Conservation (phyloP, 2,797 vertebrate genomes). For the Spheniscus humboldti region DNA sequence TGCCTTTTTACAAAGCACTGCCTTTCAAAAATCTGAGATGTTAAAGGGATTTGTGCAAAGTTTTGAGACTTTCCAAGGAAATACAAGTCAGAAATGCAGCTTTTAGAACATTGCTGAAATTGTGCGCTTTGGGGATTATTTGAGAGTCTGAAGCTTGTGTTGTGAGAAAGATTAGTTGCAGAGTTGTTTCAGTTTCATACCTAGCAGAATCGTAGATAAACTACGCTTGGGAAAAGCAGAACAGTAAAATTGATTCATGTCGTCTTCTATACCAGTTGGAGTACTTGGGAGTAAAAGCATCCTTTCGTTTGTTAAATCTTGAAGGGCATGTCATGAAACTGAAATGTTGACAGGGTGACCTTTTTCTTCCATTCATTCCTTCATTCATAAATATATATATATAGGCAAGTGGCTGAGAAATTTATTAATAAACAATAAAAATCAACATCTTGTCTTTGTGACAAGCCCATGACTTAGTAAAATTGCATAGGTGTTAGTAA, state of each 20-base stretch:
- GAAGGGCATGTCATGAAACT: background rate
- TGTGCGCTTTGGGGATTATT: background rate
- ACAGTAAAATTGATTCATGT: slow-evolving; percentile 45
- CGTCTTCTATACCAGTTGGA: background rate
- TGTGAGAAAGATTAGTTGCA: slow-evolving; percentile 27
- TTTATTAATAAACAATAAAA: background rate
- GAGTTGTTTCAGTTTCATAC: slow-evolving; percentile 7
- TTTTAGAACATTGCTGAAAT: background rate
- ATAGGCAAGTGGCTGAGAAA: background rate
- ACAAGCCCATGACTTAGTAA: background rate
- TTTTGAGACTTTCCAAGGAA: slow-evolving; percentile 40
- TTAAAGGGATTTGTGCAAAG: slow-evolving; percentile 23
- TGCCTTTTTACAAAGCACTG: background rate
- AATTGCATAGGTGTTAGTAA: slow-evolving; percentile 30
- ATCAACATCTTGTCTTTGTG: background rate
- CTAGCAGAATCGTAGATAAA: slow-evolving; percentile 5
- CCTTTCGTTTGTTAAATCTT: slow-evolving; percentile 11
- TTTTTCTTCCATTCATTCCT: slow-evolving; percentile 3
- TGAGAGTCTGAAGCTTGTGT: background rate
- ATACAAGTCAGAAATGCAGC: slow-evolving; percentile 31
- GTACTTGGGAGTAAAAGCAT: slow-evolving; percentile 36
- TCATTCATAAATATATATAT: background rate
- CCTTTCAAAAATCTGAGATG: background rate
- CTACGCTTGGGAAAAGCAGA: background rate
- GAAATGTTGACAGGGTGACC: slow-evolving; percentile 13